phyloP scores from a whole-genome alignment of 2,797 vertebrate species.

The Danio albolineatus region DNA sequence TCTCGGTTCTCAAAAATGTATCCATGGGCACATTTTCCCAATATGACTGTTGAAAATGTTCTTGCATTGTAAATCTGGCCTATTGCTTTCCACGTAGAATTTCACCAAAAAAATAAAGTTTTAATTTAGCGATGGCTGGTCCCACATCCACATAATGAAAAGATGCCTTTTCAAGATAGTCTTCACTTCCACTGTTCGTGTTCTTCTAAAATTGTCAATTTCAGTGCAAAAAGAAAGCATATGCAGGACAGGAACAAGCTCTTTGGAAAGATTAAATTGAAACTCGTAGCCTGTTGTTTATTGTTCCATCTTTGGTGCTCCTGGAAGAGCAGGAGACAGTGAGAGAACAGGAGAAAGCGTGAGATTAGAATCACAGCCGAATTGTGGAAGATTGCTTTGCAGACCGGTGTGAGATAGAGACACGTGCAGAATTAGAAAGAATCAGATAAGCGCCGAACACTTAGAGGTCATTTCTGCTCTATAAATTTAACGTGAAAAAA shows the following conservation, averaged over 20 bases:
- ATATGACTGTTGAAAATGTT: no score
- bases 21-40: no score
- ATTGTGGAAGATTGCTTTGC: slow-evolving; percentile 43
- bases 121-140: neutral
- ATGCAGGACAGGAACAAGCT: slow-evolving; percentile 4
- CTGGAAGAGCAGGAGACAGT: neutral
- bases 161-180: slow-evolving; percentile 1
- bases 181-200: neutral
- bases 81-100: neutral
- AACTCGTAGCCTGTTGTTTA: neutral
- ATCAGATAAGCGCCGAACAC: slow-evolving; percentile 28
- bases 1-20: no score
- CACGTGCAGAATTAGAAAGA: slow-evolving; percentile 41
- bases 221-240: slow-evolving; percentile 3
- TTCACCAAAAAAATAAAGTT: neutral
- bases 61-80: neutral
- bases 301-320: neutral
- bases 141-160: neutral
- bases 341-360: slow-evolving; percentile 19
- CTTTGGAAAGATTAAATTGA: slow-evolving; percentile 31
- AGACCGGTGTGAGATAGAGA: slow-evolving; percentile 39
- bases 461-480: slow-evolving; percentile 32
- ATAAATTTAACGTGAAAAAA: slow-evolving; percentile 20
- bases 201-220: slow-evolving; percentile 17
- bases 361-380: slow-evolving; percentile 39